Evolutionary conservation across 2,113 vertebrate genomes (phyloP).

Genomic region (Puntigrus tetrazona): DNA sequence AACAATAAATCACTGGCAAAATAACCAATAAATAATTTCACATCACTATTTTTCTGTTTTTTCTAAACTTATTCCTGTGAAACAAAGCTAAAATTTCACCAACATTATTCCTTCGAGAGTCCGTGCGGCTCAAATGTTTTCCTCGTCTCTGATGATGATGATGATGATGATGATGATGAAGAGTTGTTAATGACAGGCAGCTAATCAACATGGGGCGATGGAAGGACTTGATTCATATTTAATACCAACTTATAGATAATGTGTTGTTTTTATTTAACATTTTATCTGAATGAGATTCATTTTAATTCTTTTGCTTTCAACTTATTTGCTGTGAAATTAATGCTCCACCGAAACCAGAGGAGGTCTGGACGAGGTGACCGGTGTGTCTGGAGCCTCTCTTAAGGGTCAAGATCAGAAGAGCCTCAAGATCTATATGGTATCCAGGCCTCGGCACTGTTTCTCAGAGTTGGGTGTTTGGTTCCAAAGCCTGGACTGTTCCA

Average conservation of each 20-base stretch:
- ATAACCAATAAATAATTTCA: too few relatives aligned
- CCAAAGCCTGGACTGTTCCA: not conserved
- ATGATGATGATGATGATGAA: slow-evolving; percentile 50
- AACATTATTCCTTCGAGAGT: not conserved
- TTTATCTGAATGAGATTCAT: too few relatives aligned
- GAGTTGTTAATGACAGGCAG: slow-evolving; percentile 40
- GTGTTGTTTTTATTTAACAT: too few relatives aligned
- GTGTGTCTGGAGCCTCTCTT: not conserved
- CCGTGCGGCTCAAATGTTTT: slow-evolving; percentile 34
- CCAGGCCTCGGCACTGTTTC: not conserved
- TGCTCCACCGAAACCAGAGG: not conserved
- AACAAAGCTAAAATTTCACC: too few relatives aligned
- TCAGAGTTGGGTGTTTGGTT: not conserved
- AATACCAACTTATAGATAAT: not conserved
- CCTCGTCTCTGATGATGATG: slow-evolving; percentile 50
- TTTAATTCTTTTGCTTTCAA: too few relatives aligned
- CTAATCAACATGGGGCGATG: slow-evolving; percentile 6
- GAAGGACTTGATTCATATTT: slow-evolving; percentile 42
- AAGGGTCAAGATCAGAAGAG: not conserved
- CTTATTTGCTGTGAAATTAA: not conserved
- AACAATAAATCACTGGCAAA: too few relatives aligned
- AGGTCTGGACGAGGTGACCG: not conserved
- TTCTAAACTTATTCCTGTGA: too few relatives aligned
- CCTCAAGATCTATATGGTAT: not conserved
- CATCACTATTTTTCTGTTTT: too few relatives aligned